Conservation (phyloP, 2,888 invertebrate genomes). For the Rhagophthalmus giganteus region DNA sequence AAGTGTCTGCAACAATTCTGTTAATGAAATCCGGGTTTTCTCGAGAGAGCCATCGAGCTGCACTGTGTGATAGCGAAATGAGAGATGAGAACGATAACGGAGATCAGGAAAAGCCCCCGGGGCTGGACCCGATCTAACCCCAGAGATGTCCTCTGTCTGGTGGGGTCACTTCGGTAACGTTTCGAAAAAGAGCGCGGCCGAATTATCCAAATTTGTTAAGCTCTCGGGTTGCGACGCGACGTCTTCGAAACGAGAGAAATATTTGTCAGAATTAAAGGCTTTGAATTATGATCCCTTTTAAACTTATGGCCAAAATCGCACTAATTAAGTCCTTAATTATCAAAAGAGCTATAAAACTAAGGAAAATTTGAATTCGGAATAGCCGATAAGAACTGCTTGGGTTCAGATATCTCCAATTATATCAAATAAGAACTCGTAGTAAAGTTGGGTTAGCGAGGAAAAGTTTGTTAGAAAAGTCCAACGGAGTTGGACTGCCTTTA, state of each 20-base stretch:
- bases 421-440: conserved; percentile 39
- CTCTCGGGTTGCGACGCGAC: conserved; percentile 2
- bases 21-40: conserved; percentile 39
- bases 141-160: conserved; percentile 31
- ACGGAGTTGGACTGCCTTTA: conserved; percentile 24
- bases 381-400: conserved; percentile 37
- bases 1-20: conserved; percentile 40
- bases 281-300: conserved; percentile 20
- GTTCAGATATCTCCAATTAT: conserved; percentile 40
- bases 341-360: conserved; percentile 42
- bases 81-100: conserved; percentile 44
- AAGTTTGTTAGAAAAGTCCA: conserved; percentile 28
- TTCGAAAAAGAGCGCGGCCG: conserved; percentile 9
- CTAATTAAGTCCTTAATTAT: conserved; percentile 43
- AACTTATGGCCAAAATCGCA: conserved; percentile 26
- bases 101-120: conserved; percentile 43
- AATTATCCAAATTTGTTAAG: conserved; percentile 25
- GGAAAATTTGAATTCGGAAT: conserved; percentile 40
- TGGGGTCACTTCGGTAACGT: conserved; percentile 11
- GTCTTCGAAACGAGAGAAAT: conserved; percentile 7
- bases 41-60: conserved; percentile 38
- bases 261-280: conserved; percentile 25
- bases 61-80: conserved; percentile 44
- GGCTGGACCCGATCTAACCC: conserved; percentile 42
- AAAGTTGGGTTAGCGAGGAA: conserved; percentile 26